phyloP scores from a whole-genome alignment of 2,797 vertebrate species.

The Dermochelys coriacea region DNA sequence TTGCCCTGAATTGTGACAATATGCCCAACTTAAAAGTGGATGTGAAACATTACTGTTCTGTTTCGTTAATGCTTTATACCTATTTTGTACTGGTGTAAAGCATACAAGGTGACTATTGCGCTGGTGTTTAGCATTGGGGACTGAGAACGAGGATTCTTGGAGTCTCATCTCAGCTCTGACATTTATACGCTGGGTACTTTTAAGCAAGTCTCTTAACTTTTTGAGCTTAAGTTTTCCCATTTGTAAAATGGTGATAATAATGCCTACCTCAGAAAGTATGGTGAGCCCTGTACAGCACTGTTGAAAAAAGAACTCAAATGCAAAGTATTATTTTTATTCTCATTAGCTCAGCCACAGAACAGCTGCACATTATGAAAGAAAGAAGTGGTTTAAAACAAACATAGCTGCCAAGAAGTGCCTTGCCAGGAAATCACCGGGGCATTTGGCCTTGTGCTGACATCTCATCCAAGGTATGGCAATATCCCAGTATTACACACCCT shows the following conservation, averaged over 20 bases:
- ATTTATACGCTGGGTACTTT: neutral
- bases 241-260: neutral
- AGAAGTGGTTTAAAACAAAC: slow-evolving; percentile 33
- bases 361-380: slow-evolving; percentile 12
- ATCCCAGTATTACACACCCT: slow-evolving; percentile 26
- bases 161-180: neutral
- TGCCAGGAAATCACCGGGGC: slow-evolving; percentile 38
- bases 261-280: neutral
- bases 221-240: neutral
- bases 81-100: no score
- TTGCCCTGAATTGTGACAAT: no score
- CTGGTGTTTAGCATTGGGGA: neutral
- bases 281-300: neutral
- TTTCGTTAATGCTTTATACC: no score
- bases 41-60: no score
- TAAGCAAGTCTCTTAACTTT: neutral
- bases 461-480: neutral
- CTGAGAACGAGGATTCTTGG: neutral
- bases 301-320: neutral
- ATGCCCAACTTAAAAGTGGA: no score
- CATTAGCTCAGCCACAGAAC: neutral
- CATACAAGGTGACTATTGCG: neutral
- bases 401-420: slow-evolving; percentile 36
- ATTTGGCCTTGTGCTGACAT: slow-evolving; percentile 43
- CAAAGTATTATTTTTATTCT: neutral